phyloP scores from a whole-genome alignment of 2,797 vertebrate genomes.

The Chiroxiphia lanceolata region DNA sequence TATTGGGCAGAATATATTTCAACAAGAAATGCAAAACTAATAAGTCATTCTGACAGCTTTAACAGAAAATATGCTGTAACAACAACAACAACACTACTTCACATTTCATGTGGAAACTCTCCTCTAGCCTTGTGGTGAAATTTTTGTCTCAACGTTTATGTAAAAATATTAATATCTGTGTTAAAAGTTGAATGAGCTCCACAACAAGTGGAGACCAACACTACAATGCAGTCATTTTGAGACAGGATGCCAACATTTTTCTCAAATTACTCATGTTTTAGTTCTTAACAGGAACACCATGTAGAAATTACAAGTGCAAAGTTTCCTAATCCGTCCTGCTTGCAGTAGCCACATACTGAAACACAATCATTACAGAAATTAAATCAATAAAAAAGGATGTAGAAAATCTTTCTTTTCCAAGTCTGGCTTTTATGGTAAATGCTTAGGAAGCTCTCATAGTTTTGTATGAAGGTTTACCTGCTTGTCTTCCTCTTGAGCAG shows the following conservation, averaged over 20 bases:
- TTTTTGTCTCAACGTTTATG: neutral
- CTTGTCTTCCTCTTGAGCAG: neutral
- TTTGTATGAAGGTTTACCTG: neutral
- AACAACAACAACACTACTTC: neutral
- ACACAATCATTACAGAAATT: rapidly evolving
- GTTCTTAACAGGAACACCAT: neutral
- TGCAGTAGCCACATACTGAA: neutral
- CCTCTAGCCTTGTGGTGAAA: neutral
- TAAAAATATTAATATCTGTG: neutral
- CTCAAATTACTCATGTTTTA: neutral
- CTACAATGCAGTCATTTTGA: neutral
- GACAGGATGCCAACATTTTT: neutral
- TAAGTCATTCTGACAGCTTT: neutral
- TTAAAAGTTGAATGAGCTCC: neutral
- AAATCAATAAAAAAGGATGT: neutral
- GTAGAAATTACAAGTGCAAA: neutral
- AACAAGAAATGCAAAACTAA: neutral
- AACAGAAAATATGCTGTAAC: neutral
- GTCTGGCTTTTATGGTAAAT: neutral
- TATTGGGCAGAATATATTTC: neutral
- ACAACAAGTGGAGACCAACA: neutral
- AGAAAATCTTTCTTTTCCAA: neutral
- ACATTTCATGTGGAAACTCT: neutral
- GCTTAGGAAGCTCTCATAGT: neutral
- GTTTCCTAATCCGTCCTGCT: neutral